A percentile compares a stretch with the other conserved stretches of the same genome.
These are phyloP conservation scores for Spongilla lacustris DNA, from an alignment of 37 sponge, comb jelly and placozoan species.

Conservation along the genomic window DNA sequence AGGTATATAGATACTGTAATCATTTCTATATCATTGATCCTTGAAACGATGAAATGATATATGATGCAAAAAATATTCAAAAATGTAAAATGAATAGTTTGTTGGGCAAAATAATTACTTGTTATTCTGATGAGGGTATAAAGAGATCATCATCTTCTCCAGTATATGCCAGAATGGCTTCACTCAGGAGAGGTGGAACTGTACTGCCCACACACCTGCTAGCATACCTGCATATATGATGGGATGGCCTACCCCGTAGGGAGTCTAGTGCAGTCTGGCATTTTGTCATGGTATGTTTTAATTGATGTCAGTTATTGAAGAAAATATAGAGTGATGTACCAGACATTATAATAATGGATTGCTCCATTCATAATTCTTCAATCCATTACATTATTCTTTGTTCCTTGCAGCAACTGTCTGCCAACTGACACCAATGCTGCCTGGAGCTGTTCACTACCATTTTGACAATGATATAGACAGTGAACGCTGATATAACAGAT, in stretches of 20 bases:
- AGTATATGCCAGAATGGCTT: slow-evolving; percentile 65
- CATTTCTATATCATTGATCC: too few species aligned
- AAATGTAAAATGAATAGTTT: too few species aligned
- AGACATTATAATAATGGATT: too few species aligned
- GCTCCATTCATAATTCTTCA: not conserved
- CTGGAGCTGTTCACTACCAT: slow-evolving; percentile 46
- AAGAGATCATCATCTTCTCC: not conserved
- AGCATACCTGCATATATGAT: slow-evolving; percentile 35
- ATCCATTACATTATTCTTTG: too few species aligned
- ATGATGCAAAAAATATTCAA: too few species aligned
- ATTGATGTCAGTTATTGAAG: not conserved
- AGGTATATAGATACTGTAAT: too few species aligned
- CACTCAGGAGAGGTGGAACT: slow-evolving; percentile 83
- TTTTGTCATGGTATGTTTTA: slow-evolving; percentile 4
- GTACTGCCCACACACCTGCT: slow-evolving; percentile 63
- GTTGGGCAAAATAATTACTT: too few species aligned
- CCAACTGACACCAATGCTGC: slow-evolving; percentile 54
- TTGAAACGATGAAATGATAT: too few species aligned
- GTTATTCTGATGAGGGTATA: not conserved
- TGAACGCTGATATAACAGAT: too few species aligned
- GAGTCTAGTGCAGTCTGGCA: not conserved
- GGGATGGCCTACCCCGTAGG: slow-evolving; percentile 37
- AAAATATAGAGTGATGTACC: too few species aligned
- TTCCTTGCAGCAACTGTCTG: slow-evolving; percentile 42
- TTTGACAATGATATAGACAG: too few species aligned